Conservation (phyloP, 2,797 vertebrate genomes). For the Sebastes glaucus region DNA sequence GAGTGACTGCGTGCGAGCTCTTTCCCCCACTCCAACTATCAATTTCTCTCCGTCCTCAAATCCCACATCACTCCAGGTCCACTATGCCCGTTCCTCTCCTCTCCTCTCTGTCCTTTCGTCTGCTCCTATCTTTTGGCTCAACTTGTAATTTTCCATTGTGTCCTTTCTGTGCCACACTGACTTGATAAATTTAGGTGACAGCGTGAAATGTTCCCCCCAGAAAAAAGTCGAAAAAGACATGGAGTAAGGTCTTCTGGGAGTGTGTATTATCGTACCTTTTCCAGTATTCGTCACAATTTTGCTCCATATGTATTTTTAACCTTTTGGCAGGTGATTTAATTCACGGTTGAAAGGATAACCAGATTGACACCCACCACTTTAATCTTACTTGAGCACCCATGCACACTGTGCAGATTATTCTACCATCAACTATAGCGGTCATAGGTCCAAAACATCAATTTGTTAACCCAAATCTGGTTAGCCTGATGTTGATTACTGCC, state of each 20-base stretch:
- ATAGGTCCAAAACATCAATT: slow-evolving; percentile 69
- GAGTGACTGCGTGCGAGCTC: slow-evolving; percentile 26
- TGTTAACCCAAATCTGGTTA: slow-evolving; percentile 68
- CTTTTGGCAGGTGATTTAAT: slow-evolving; percentile 50
- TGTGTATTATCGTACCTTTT: not conserved
- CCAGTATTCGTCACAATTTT: not conserved
- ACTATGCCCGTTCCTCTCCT: slow-evolving; percentile 41
- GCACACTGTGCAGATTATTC: slow-evolving; percentile 63
- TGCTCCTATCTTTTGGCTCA: slow-evolving; percentile 26
- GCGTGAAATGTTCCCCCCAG: slow-evolving; percentile 12
- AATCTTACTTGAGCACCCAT: slow-evolving; percentile 63
- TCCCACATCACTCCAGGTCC: slow-evolving; percentile 38
- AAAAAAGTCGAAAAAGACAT: not conserved
- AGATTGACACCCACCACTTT: slow-evolving; percentile 68
- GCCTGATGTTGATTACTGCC: slow-evolving; percentile 74
- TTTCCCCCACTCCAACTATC: slow-evolving; percentile 39
- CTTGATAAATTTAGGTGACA: slow-evolving; percentile 43
- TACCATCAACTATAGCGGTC: slow-evolving; percentile 68
- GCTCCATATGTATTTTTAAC: not conserved
- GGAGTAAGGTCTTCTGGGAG: not conserved
- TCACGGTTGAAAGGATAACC: slow-evolving; percentile 57
- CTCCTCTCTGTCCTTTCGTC: slow-evolving; percentile 24
- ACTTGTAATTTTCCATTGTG: slow-evolving; percentile 54
- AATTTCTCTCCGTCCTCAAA: slow-evolving; percentile 55
- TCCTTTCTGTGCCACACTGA: slow-evolving; percentile 25